Evolutionary conservation across 2,797 vertebrate genomes (phyloP), one percentile per base, ranked within the genome.

Genomic region (Crypturellus tataupa): DNA sequence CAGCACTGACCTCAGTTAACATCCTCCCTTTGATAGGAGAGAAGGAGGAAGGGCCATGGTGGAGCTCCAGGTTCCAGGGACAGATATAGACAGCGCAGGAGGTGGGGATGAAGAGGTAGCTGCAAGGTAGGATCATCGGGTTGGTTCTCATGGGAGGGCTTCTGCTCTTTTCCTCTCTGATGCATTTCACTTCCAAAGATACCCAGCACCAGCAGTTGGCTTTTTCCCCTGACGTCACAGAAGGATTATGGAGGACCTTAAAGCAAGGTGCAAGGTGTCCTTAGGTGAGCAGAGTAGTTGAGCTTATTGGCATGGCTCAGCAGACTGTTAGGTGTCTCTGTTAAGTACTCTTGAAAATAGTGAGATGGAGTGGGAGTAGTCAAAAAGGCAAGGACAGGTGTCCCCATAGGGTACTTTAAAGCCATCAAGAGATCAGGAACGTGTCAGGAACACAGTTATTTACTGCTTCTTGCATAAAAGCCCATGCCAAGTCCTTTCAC

Each of bases 1-100:
- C 89, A 60, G 87, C 23, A 15, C 62, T 46, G 87, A 87, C 91
- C 79, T 87, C 56, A 64, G 85, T 40, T 87, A 85, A 91, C 95
- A 93, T 81, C 93, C 91, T 51, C 1, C 27, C 71, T 59, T 53
- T 21, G 89, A 68, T 3, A 73, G 80, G 82, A 80, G 12, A 69
- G 87, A 2, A 8, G 39, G 0, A 51, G 78, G 35, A 78, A 90
- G 69, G 72, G 71, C 65, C 39, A 3, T 1, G 84, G 49, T 23
- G 67, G 67, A 62, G 40, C 27, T 14, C 19, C 20, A 51, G 64
- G 27, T 56, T 19, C 31, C 21, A 51, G 23, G 55, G 86, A 29
- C 29, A 80, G 81, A 23, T 55, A 70, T 9, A 14, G 53, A 4
- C 3, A 12, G 31, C 1, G 2, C 80, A 64, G 49, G 71, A 87